phyloP scores from a whole-genome alignment of 2,113 vertebrate species.

The Marmota flaviventris region DNA sequence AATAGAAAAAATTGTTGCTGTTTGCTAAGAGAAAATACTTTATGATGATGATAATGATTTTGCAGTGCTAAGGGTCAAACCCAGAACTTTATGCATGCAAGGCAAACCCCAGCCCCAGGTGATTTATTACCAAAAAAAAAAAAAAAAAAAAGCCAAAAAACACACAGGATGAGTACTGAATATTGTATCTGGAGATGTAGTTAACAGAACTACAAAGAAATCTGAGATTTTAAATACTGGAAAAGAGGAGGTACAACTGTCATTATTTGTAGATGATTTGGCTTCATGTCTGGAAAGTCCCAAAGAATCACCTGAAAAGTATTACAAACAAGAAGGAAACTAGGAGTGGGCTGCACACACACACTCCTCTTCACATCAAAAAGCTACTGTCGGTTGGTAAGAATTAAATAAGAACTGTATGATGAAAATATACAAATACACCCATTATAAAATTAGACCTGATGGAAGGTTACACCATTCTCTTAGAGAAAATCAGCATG shows the following conservation, averaged over 20 bases:
- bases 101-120: neutral
- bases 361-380: fast-evolving
- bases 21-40: neutral
- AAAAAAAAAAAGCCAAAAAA: neutral
- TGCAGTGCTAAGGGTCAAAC: too few relatives aligned
- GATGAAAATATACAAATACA: neutral
- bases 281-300: neutral
- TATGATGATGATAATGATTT: neutral
- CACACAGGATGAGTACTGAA: neutral
- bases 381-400: neutral
- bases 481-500: too few relatives aligned
- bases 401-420: neutral
- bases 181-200: neutral
- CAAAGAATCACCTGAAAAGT: neutral
- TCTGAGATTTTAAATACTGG: neutral
- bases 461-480: neutral
- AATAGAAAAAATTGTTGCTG: neutral
- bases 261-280: neutral
- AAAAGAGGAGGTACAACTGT: neutral
- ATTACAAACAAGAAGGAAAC: neutral
- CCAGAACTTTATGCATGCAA: neutral
- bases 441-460: fast-evolving
- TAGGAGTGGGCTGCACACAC: neutral
- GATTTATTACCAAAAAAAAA: neutral
- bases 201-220: neutral